Conservation (phyloP, 2,113 vertebrate species). For the Heptranchias perlo region DNA sequence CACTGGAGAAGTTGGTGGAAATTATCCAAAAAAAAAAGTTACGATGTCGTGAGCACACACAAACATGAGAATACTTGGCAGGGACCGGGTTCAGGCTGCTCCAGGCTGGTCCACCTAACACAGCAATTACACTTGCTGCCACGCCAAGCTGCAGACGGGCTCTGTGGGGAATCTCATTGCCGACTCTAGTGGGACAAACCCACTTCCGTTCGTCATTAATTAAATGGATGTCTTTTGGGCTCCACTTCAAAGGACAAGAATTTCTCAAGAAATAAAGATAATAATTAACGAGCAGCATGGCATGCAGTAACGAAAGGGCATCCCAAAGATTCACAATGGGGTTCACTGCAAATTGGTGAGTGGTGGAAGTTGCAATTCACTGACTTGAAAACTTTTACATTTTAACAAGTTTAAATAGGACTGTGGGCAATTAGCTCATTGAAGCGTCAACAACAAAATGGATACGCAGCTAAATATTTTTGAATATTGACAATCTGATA, state of each 20-base stretch:
- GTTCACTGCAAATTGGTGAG: background rate
- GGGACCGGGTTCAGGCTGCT: background rate
- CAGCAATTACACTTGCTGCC: background rate
- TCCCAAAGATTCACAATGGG: constrained; percentile 2
- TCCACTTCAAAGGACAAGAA: background rate
- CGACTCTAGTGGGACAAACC: background rate
- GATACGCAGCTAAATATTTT: background rate
- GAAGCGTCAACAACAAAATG: background rate
- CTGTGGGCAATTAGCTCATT: background rate
- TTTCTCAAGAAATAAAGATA: background rate
- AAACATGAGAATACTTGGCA: background rate
- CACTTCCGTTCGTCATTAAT: background rate
- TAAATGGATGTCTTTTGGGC: background rate
- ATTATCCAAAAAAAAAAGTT: background rate
- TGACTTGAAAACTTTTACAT: background rate
- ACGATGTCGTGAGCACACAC: background rate
- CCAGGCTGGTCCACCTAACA: background rate
- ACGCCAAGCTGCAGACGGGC: background rate
- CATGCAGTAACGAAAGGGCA: background rate
- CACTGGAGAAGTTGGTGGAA: background rate
- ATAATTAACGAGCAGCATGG: background rate
- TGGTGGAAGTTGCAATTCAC: background rate
- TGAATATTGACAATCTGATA: background rate
- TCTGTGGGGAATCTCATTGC: background rate
- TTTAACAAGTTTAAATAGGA: background rate